Evolutionary conservation across 2,113 vertebrate species (phyloP).

Genomic region (Cinclus cinclus): DNA sequence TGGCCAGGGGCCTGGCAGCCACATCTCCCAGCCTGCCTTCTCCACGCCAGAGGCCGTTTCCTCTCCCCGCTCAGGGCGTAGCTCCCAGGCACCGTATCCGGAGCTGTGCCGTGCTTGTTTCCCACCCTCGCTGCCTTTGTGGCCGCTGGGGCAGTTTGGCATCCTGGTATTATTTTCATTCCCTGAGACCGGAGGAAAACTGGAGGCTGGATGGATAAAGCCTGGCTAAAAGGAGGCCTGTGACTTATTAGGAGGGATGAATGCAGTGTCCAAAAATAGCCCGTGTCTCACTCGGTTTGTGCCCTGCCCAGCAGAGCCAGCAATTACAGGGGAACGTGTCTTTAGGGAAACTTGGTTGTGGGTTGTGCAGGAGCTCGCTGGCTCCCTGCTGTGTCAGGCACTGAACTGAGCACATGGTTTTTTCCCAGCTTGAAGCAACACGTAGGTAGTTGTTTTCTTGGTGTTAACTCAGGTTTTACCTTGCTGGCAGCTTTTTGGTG

Average conservation of each 20-base stretch:
- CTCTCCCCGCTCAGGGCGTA: background rate
- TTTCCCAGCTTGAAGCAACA: background rate
- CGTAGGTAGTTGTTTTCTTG: background rate
- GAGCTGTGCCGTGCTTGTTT: background rate
- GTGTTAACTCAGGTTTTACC: background rate
- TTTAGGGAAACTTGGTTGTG: background rate
- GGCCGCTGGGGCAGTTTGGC: slow-evolving; percentile 40
- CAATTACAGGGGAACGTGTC: background rate
- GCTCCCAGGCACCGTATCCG: background rate
- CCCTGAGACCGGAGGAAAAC: slow-evolving; percentile 25
- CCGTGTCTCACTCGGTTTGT: background rate
- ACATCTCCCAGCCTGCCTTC: background rate
- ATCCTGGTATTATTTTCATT: slow-evolving; percentile 60
- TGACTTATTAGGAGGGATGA: slow-evolving; percentile 47
- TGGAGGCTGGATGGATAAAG: slow-evolving; percentile 27
- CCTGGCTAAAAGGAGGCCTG: slow-evolving; percentile 40
- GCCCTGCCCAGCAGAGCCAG: slow-evolving; percentile 50
- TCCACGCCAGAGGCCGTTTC: background rate
- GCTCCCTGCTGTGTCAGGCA: background rate
- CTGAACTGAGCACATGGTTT: background rate
- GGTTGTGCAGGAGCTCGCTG: background rate
- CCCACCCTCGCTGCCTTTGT: slow-evolving; percentile 39
- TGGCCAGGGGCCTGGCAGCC: background rate
- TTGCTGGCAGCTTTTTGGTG: background rate
- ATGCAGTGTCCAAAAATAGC: slow-evolving; percentile 20